Percentiles rank a stretch among this genome's conserved stretches.
Conservation (phyloP, 2,113 vertebrate genomes). For the Empidonax traillii region DNA sequence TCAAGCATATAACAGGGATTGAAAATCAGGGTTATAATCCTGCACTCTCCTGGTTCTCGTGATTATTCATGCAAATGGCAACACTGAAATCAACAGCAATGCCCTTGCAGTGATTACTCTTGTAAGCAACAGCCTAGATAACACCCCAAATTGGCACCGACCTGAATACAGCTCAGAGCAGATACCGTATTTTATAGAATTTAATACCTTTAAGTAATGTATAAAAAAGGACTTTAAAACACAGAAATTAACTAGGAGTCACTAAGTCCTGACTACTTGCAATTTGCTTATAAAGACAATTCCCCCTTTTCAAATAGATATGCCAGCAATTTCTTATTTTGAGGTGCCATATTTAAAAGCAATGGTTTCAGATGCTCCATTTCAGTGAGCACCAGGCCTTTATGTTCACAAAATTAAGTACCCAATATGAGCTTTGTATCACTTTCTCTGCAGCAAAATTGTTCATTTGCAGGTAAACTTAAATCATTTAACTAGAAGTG, state of each 20-base stretch:
- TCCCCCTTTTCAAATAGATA: not conserved
- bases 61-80: not conserved
- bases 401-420: not conserved
- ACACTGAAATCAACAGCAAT: not conserved
- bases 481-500: conserved; percentile 56
- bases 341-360: not conserved
- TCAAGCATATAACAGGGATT: not conserved
- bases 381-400: not conserved
- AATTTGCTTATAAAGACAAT: not conserved
- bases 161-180: not conserved
- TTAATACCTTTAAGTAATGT: not conserved
- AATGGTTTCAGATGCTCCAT: not conserved
- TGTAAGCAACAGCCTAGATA: not conserved
- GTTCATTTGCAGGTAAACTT: conserved; percentile 51
- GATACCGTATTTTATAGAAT: not conserved
- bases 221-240: not conserved
- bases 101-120: not conserved
- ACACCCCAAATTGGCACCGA: not conserved
- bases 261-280: not conserved
- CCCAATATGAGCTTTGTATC: not conserved
- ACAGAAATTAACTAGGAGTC: not conserved
- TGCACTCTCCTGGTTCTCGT: not conserved
- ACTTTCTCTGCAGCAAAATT: not conserved
- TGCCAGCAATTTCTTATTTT: not conserved
- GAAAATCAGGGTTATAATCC: not conserved